Conservation (phyloP, 2,113 vertebrate genomes). For the Phasianus colchicus region DNA sequence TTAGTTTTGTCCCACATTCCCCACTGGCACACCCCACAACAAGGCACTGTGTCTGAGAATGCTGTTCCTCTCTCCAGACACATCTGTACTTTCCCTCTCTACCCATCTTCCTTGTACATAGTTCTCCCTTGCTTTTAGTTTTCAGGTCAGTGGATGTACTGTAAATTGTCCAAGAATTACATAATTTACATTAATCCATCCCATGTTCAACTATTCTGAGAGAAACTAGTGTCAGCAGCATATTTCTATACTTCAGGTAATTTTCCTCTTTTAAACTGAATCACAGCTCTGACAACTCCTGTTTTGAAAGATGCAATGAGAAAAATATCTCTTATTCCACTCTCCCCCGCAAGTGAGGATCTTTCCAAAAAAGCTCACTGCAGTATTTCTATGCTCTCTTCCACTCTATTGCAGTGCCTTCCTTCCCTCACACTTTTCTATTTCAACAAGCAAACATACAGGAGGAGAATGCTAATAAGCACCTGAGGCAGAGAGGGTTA, state of each 20-base stretch:
- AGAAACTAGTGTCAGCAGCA: conserved; percentile 1
- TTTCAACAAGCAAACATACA: background rate
- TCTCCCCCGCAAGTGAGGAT: background rate
- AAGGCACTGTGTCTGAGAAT: background rate
- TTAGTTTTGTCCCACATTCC: background rate
- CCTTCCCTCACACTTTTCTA: background rate
- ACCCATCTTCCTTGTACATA: background rate
- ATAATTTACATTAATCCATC: conserved; percentile 20
- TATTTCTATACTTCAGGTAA: background rate
- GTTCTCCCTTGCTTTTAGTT: background rate
- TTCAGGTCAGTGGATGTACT: background rate
- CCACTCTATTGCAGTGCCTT: background rate
- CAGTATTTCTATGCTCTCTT: background rate
- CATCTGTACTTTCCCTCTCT: background rate
- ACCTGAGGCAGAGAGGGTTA: background rate
- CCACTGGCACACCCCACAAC: fast-evolving
- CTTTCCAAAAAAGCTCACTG: background rate
- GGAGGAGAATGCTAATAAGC: background rate
- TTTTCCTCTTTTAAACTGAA: conserved; percentile 18
- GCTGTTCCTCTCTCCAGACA: background rate
- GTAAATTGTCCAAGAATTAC: background rate
- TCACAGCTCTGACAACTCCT: background rate
- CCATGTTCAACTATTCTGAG: background rate
- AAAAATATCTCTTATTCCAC: background rate
- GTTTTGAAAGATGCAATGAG: background rate